Conservation (phyloP, 2,113 vertebrate species). For the Notiomystis cincta region DNA sequence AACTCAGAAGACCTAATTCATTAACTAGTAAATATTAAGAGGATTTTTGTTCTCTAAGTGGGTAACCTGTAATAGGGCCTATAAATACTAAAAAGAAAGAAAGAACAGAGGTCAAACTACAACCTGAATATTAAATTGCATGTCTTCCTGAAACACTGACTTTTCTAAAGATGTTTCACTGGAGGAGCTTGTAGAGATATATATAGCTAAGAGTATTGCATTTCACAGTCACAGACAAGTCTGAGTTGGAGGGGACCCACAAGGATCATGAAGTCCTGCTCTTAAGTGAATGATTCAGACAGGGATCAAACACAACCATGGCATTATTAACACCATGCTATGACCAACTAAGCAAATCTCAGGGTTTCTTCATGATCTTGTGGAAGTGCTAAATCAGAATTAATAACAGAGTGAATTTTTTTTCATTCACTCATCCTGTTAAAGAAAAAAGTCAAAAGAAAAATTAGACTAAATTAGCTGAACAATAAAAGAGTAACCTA, state of each 20-base stretch:
- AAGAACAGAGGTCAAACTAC: neutral
- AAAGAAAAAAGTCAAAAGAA: neutral
- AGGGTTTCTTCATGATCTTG: accelerated
- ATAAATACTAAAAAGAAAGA: neutral
- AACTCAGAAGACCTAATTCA: neutral
- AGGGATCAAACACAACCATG: neutral
- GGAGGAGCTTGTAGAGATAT: neutral
- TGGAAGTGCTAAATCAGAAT: neutral
- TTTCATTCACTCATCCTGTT: neutral
- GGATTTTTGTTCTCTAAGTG: neutral
- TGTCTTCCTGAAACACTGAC: neutral
- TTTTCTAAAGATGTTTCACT: neutral
- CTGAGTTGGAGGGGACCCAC: neutral
- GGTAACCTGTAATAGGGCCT: neutral
- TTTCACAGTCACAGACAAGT: neutral
- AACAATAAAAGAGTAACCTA: neutral
- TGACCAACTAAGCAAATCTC: neutral
- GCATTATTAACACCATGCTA: neutral
- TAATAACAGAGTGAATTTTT: neutral
- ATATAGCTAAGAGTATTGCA: neutral
- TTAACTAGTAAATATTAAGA: neutral
- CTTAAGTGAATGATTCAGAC: neutral
- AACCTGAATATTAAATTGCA: neutral
- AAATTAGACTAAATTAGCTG: neutral
- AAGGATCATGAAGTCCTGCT: neutral